Evolutionary conservation across 2,888 invertebrate genomes (phyloP).

Genomic region (Torymus texanus): DNA sequence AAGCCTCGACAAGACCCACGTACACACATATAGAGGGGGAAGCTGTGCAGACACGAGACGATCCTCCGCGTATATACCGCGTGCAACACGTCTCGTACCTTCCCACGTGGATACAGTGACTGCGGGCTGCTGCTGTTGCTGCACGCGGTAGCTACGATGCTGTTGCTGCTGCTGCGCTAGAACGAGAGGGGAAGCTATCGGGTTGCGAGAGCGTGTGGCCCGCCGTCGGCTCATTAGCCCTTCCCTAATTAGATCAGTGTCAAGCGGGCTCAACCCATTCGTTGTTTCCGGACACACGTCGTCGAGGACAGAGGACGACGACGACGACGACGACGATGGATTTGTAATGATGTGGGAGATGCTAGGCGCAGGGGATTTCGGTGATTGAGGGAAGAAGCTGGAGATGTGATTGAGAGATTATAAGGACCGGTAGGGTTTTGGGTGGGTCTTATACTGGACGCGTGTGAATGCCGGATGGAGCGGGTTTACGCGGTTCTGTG

Average conservation of each 20-base stretch:
- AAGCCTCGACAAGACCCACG: not conserved
- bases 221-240: conserved; percentile 49
- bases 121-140: conserved; percentile 62
- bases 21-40: conserved; percentile 31
- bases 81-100: conserved; percentile 56
- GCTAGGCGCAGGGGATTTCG: not conserved
- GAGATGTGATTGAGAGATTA: conserved; percentile 34
- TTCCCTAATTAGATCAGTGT: conserved; percentile 55
- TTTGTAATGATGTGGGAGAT: not conserved
- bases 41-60: conserved; percentile 57
- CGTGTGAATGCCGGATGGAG: conserved; percentile 27
- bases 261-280: conserved; percentile 45
- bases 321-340: conserved; percentile 1
- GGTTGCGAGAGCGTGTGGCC: conserved; percentile 37
- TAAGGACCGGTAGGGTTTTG: conserved; percentile 9
- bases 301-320: not conserved
- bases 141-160: too few relatives aligned
- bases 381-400: not conserved
- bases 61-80: not conserved
- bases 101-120: conserved; percentile 74
- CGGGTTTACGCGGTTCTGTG: not conserved
- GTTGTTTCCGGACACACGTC: conserved; percentile 38
- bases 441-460: conserved; percentile 25
- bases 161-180: not conserved
- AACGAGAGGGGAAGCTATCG: conserved; percentile 33